Percentiles rank a stretch among this genome's conserved stretches.
Conservation (phyloP, 2,797 vertebrate genomes). For the Spatula versicolor region DNA sequence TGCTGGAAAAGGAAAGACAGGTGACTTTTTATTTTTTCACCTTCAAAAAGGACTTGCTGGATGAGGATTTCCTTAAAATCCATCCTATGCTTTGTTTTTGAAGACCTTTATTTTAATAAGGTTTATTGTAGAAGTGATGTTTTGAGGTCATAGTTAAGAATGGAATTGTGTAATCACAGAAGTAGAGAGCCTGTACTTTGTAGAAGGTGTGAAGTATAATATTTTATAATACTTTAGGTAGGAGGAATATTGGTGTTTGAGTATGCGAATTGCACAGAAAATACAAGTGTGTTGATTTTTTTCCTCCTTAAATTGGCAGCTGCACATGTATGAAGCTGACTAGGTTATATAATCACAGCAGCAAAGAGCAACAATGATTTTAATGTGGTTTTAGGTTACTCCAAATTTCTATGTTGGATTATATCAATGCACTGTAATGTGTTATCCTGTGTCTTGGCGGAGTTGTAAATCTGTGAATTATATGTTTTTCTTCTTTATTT, state of each 20-base stretch:
- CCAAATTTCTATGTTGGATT: not conserved
- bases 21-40: not conserved
- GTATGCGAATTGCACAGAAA: not conserved
- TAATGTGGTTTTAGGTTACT: not conserved
- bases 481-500: not conserved
- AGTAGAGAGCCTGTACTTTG: not conserved
- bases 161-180: not conserved
- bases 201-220: not conserved
- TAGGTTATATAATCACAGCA: not conserved
- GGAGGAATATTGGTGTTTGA: not conserved
- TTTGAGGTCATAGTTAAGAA: not conserved
- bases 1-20: not conserved
- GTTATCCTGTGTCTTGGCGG: not conserved
- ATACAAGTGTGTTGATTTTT: not conserved
- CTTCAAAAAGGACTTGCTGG: not conserved
- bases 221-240: not conserved
- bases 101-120: not conserved
- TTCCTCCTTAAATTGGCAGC: not conserved
- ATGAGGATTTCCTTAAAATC: not conserved
- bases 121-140: not conserved
- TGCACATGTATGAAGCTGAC: not conserved
- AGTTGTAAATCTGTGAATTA: not conserved
- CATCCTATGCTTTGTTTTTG: not conserved
- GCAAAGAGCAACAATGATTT: not conserved
- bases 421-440: not conserved